Evolutionary conservation across 2,797 vertebrate genomes (phyloP).

Genomic region (Gymnothorax javanicus): DNA sequence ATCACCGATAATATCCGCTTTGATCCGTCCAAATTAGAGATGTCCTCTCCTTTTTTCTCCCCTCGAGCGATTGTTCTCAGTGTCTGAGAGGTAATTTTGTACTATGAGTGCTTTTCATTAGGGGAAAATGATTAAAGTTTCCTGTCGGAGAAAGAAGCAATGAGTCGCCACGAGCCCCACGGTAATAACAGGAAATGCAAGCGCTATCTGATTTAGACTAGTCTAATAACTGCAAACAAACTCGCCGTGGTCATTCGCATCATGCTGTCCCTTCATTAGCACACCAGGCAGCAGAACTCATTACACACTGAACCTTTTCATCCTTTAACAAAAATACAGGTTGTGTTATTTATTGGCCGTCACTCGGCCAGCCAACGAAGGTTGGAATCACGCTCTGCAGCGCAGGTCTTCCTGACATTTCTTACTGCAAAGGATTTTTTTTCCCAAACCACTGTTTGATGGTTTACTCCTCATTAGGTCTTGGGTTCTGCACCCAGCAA

Average conservation of each 20-base stretch:
- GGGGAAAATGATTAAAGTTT: neutral
- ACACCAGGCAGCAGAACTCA: neutral
- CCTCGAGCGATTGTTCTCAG: neutral
- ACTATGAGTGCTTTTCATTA: conserved; percentile 8
- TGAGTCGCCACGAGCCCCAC: neutral
- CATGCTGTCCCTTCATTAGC: neutral
- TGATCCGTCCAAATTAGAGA: neutral
- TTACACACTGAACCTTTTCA: neutral
- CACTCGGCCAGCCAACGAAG: too few relatives aligned
- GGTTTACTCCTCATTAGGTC: too few relatives aligned
- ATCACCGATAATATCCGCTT: neutral
- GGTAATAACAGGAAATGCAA: neutral
- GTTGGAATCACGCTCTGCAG: too few relatives aligned
- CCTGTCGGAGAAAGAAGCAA: neutral
- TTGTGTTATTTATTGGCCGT: neutral
- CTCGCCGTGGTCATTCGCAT: neutral
- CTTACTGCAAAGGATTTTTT: too few relatives aligned
- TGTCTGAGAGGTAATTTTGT: neutral
- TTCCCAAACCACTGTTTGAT: too few relatives aligned
- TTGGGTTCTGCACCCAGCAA: too few relatives aligned
- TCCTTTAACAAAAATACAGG: neutral
- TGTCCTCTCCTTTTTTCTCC: neutral
- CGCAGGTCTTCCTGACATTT: too few relatives aligned
- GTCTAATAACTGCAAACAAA: neutral
- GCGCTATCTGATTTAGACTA: neutral